Percentiles rank a stretch among this genome's conserved stretches.
These are phyloP conservation scores for Dipodomys ordii DNA, from an alignment of 2,113 vertebrate species.

Conservation along the genomic window DNA sequence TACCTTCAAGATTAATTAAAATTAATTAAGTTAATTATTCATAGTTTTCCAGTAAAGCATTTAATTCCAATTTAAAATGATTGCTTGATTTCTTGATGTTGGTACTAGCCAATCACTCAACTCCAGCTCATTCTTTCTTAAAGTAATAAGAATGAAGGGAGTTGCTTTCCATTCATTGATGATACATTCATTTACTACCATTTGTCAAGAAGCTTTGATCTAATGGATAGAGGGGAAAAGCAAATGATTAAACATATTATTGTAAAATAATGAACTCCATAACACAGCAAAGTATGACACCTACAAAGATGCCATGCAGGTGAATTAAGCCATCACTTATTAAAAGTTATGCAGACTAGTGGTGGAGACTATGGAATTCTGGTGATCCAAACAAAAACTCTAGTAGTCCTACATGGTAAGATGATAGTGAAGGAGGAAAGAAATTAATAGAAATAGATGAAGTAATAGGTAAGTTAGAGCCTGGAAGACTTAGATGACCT, in stretches of 20 bases:
- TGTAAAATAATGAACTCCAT: not conserved
- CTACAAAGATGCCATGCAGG: not conserved
- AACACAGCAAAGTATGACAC: not conserved
- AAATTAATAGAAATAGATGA: not conserved
- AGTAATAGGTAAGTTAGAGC: not conserved
- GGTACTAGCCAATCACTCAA: not conserved
- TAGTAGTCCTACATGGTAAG: not conserved
- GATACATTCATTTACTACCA: not conserved
- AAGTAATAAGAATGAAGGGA: not conserved
- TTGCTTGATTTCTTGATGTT: slow-evolving; percentile 27
- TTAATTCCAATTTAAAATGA: slow-evolving; percentile 46
- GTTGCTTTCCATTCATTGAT: slow-evolving; percentile 37
- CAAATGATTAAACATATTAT: slow-evolving; percentile 13
- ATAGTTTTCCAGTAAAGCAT: not conserved
- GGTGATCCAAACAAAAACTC: not conserved
- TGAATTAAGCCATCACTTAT: not conserved
- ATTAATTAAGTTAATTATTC: slow-evolving; percentile 28
- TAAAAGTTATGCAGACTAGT: not conserved
- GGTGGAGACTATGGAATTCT: not conserved
- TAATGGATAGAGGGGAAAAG: not conserved
- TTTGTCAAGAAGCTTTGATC: slow-evolving; percentile 4
- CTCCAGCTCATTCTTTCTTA: not conserved
- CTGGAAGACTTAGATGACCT: not conserved
- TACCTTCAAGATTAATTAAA: slow-evolving; percentile 27
- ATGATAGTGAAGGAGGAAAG: not conserved